Percentiles rank a stretch among this genome's conserved stretches.
phyloP scores from a whole-genome alignment of 2,113 vertebrate genomes.

The Corydoras sp. region DNA sequence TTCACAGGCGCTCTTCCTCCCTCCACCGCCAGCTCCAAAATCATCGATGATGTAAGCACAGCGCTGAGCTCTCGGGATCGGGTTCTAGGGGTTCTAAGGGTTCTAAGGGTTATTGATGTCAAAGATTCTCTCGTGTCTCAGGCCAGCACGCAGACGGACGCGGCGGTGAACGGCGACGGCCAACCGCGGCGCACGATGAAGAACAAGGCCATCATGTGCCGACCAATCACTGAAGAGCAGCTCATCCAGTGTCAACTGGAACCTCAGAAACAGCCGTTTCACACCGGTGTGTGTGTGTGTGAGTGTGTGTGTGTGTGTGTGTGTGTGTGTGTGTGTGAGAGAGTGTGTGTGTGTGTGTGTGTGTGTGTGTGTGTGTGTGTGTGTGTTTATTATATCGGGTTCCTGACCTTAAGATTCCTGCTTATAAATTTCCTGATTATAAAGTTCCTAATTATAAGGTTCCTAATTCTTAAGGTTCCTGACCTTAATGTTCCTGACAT shows the following conservation, averaged over 20 bases:
- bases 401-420: too few species aligned
- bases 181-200: conserved; percentile 84
- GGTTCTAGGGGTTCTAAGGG: too few species aligned
- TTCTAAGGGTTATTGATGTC: too few species aligned
- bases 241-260: conserved; percentile 80
- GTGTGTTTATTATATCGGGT: too few species aligned
- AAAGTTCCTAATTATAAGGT: too few species aligned
- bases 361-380: background rate
- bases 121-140: conserved; percentile 36
- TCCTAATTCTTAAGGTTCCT: too few species aligned
- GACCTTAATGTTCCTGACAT: too few species aligned
- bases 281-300: conserved; percentile 21
- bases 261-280: conserved; percentile 63
- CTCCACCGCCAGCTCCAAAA: conserved; percentile 76
- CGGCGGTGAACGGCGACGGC: conserved; percentile 67
- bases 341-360: too few species aligned
- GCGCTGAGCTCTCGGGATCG: background rate
- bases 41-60: conserved; percentile 86
- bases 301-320: too few species aligned
- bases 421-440: too few species aligned
- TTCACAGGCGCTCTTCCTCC: conserved; percentile 82
- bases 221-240: conserved; percentile 89
- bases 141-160: conserved; percentile 95
- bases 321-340: too few species aligned
- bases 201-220: conserved; percentile 94